These are phyloP conservation scores for Aix galericulata DNA, from an alignment of 2,113 vertebrate genomes.

Conservation along the genomic window DNA sequence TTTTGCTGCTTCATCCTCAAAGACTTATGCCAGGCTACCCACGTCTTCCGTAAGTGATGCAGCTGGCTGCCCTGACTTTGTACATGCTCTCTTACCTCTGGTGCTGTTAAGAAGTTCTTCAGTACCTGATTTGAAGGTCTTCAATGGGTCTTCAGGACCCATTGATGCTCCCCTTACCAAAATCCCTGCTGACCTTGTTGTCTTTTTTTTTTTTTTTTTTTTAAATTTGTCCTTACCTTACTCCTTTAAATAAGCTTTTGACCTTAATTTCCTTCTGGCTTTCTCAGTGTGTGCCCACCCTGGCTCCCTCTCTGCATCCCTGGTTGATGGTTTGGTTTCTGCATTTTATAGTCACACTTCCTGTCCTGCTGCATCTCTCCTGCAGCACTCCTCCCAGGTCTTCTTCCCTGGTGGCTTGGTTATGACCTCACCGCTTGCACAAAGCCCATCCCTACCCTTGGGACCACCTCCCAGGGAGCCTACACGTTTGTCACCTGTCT, in stretches of 20 bases:
- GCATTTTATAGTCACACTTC: neutral
- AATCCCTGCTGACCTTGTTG: neutral
- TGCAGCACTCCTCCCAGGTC: neutral
- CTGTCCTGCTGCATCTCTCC: neutral
- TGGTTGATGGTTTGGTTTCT: neutral
- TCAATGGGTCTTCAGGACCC: neutral
- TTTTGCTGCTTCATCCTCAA: neutral
- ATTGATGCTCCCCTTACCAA: neutral
- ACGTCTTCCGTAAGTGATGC: neutral
- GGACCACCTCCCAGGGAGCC: neutral
- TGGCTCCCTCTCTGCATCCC: neutral
- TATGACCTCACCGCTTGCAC: neutral
- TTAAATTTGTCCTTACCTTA: neutral
- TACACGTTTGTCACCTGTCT: neutral
- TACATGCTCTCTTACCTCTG: neutral
- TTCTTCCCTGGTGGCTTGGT: accelerated
- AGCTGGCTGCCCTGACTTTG: neutral
- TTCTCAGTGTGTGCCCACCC: neutral
- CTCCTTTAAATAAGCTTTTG: neutral
- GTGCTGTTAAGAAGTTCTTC: neutral
- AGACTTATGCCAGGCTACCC: neutral
- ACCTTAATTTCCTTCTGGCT: neutral
- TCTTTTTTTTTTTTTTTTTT: neutral
- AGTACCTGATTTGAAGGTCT: neutral
- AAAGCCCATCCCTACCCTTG: neutral